Evolutionary conservation across 2,113 vertebrate genomes (phyloP), one percentile per base, ranked within the genome.

Genomic region (Rhineura floridana): DNA sequence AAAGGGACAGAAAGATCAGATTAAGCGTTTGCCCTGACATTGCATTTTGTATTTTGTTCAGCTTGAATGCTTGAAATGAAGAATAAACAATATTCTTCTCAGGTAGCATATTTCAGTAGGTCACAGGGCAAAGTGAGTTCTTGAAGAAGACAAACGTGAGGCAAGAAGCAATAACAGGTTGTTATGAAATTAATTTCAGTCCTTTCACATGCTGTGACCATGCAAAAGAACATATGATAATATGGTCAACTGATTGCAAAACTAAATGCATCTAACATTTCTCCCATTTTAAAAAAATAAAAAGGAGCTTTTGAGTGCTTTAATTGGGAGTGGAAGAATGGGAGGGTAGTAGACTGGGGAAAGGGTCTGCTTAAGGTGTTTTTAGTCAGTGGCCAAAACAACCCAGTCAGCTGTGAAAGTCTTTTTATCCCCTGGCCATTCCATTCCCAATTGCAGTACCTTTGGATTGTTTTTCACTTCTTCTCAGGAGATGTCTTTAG

Each of bases 11-110:
- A 48, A 83, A 77, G 44, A 83, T 83, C 72, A 52, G 81, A 82
- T 88, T 83, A 88, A 82, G 87, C 33, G 81, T 85, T 87, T 75
- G n/a, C 33, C 44, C 80, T 88, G 87, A 88, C 59, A 76, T 28
- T 50, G 80, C 55, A 83, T 75, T 88, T 83, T 82, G 72, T 65
- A 88, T 82, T 85, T 76, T 67, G 80, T 83, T 50, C 59, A 77
- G 80, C 33, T 12, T 70, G 39, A 50, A 36, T 48, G 30, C n/a
- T 44, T 83, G n/a, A 67, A 88, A 87, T 63, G 23, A 83, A 83
- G 70, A 79, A 69, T 12, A 79, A 88, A 77, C 59, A 83, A 12
- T 88, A 36, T 46, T 67, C 6, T 81, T 62, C 46, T 83, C 48
- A 65, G 80, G 55, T 75, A 52, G 25, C 52, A 25, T 17, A 52